Evolutionary conservation across 1,140 invertebrate species (phyloP).

Genomic region (Forficula auricularia): DNA sequence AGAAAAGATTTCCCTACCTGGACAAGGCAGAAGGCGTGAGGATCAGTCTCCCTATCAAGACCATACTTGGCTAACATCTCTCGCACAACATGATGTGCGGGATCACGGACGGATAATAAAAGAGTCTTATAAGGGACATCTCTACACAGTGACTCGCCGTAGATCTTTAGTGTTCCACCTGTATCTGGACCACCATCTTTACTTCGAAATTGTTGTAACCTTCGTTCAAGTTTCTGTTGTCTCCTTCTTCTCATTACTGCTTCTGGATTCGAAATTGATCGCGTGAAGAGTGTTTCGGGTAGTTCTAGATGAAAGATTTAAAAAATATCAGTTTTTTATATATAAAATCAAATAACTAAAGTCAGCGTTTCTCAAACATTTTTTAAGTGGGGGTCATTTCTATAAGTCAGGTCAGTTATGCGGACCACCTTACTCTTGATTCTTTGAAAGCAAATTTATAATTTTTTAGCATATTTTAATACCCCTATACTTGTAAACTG

Average conservation of each 20-base stretch:
- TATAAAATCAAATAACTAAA: no score
- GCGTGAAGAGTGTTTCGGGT: conserved; percentile 92
- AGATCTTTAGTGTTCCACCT: conserved; percentile 94
- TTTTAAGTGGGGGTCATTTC: no score
- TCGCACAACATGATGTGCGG: conserved; percentile 73
- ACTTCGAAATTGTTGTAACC: conserved; percentile 86
- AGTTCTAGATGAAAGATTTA: conserved; percentile 75
- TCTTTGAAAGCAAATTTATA: no score
- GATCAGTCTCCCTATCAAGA: conserved; percentile 66
- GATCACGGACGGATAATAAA: conserved; percentile 81
- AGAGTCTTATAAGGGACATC: conserved; percentile 98
- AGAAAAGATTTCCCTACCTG: no score
- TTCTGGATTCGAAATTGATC: conserved; percentile 98
- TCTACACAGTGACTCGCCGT: conserved; percentile 86
- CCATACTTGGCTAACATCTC: conserved; percentile 98
- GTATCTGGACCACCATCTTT: conserved; percentile 45
- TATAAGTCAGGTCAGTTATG: no score
- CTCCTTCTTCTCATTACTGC: conserved; percentile 91
- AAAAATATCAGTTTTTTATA: no score
- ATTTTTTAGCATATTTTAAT: no score
- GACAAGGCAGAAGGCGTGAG: conserved; percentile 80
- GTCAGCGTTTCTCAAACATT: no score
- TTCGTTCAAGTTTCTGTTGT: conserved; percentile 94
- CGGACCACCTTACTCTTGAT: no score
- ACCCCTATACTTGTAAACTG: no score